Evolutionary conservation across 1,140 invertebrate genomes (phyloP).

Genomic region (Coelopa frigida): DNA sequence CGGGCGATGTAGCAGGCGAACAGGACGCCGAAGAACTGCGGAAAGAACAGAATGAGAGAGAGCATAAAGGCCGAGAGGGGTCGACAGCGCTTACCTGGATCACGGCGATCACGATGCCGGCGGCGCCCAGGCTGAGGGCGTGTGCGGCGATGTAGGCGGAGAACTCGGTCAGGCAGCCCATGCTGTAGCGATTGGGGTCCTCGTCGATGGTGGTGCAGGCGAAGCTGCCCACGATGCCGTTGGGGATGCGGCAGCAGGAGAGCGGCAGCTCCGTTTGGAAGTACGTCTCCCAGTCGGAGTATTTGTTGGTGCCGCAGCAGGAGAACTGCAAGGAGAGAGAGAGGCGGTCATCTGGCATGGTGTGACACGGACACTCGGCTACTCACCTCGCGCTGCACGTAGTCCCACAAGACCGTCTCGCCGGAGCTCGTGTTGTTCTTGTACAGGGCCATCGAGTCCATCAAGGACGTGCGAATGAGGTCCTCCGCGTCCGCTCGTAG

Average conservation of each 20-base stretch:
- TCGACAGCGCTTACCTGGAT: slow-evolving; percentile 54
- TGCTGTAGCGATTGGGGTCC: slow-evolving; percentile 18
- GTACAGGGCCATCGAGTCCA: slow-evolving; percentile 50
- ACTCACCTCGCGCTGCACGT: slow-evolving; percentile 48
- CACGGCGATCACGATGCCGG: slow-evolving; percentile 66
- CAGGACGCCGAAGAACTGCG: slow-evolving; percentile 45
- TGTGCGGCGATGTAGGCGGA: slow-evolving; percentile 56
- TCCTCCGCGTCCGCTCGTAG: slow-evolving; percentile 53
- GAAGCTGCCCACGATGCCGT: slow-evolving; percentile 44
- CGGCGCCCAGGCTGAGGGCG: slow-evolving; percentile 62
- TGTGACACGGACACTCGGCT: background rate
- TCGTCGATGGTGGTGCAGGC: slow-evolving; percentile 39
- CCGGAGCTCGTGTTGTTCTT: slow-evolving; percentile 33
- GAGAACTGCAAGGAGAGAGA: slow-evolving; percentile 51
- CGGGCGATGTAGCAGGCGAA: slow-evolving; percentile 46
- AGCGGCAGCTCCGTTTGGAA: slow-evolving; percentile 47
- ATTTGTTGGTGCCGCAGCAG: slow-evolving; percentile 61
- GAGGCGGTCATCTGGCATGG: background rate
- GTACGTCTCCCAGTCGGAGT: slow-evolving; percentile 53
- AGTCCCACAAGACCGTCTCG: slow-evolving; percentile 51
- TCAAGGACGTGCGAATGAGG: slow-evolving; percentile 48
- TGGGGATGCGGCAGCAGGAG: slow-evolving; percentile 53
- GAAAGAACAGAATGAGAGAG: slow-evolving; percentile 18
- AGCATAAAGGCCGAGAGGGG: background rate
- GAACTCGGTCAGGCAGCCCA: slow-evolving; percentile 57